phyloP scores from a whole-genome alignment of 1,140 invertebrate species.

The Drosophila bifasciata region DNA sequence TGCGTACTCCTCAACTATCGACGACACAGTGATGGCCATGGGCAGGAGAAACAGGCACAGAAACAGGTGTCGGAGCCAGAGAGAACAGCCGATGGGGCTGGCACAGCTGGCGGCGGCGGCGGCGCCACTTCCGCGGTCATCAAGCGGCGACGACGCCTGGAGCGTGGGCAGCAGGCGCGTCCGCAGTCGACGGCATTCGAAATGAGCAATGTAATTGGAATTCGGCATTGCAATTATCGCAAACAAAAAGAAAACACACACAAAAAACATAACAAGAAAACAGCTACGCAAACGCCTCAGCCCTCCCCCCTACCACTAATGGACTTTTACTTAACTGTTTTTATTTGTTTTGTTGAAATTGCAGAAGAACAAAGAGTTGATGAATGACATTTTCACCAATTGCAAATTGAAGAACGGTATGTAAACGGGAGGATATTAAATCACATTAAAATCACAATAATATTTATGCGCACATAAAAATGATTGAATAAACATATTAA shows the following conservation, averaged over 20 bases:
- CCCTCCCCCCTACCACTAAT: too few relatives aligned
- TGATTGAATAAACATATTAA: slow-evolving; percentile 14
- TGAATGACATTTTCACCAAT: slow-evolving; percentile 87
- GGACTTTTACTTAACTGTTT: slow-evolving; percentile 23
- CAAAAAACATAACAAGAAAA: slow-evolving; percentile 4
- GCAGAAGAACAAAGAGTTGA: slow-evolving; percentile 89
- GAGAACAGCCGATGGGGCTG: background rate
- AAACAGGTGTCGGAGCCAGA: slow-evolving; percentile 4
- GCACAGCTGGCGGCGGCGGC: slow-evolving; percentile 36
- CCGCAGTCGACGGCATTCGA: slow-evolving; percentile 67
- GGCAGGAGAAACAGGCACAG: background rate
- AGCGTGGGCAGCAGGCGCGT: slow-evolving; percentile 56
- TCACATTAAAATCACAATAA: background rate
- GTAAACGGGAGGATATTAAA: slow-evolving; percentile 18
- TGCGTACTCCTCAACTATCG: slow-evolving; percentile 60
- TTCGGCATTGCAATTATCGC: slow-evolving; percentile 27
- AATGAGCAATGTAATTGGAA: slow-evolving; percentile 70
- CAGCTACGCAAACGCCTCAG: too few relatives aligned
- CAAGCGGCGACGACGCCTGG: slow-evolving; percentile 50
- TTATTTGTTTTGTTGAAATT: slow-evolving; percentile 84
- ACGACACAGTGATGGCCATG: slow-evolving; percentile 46
- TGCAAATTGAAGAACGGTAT: slow-evolving; percentile 88
- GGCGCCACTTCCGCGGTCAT: slow-evolving; percentile 59
- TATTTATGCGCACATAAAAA: background rate
- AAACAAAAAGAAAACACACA: background rate